Percentiles rank a stretch among this genome's conserved stretches.
These are phyloP conservation scores for Puma concolor DNA, from an alignment of 2,113 vertebrate species.

Conservation along the genomic window DNA sequence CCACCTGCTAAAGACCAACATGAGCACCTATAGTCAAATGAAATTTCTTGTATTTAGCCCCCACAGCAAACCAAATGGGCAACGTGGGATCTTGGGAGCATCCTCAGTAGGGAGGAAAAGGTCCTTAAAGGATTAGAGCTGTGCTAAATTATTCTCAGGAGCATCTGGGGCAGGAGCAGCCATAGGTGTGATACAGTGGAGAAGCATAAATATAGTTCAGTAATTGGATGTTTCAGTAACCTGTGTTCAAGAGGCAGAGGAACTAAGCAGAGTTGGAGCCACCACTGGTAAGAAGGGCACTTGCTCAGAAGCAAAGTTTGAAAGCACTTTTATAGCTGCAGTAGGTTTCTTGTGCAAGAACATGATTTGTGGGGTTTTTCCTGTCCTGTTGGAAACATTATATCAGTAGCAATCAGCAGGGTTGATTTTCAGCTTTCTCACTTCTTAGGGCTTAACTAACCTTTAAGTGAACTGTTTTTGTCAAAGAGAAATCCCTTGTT, in stretches of 20 bases:
- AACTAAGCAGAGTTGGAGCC: neutral
- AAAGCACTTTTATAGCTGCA: neutral
- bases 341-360: neutral
- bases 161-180: no score
- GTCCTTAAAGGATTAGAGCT: neutral
- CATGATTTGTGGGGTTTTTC: neutral
- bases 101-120: neutral
- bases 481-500: neutral
- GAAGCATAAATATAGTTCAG: rapidly evolving
- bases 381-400: neutral
- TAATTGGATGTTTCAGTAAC: neutral
- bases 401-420: neutral
- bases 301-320: neutral
- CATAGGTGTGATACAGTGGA: neutral
- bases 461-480: neutral
- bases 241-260: neutral
- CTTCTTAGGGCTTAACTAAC: neutral
- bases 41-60: neutral
- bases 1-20: neutral
- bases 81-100: neutral
- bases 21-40: neutral
- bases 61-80: neutral
- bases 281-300: neutral
- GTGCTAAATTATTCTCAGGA: neutral
- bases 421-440: neutral